phyloP scores from a whole-genome alignment of 2,113 vertebrate genomes.

The Mastomys coucha region DNA sequence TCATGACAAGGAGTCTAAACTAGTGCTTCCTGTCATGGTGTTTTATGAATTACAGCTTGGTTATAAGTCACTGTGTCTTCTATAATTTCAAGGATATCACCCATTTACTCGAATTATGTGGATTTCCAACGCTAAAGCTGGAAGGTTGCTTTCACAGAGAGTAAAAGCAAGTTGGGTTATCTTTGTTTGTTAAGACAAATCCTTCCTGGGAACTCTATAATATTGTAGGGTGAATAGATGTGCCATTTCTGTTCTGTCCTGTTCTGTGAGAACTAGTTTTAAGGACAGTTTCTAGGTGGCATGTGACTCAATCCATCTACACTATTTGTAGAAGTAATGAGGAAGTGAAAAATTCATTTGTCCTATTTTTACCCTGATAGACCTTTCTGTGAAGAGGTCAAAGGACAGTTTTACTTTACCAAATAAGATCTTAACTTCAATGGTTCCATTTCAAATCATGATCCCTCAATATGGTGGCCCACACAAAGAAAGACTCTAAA shows the following conservation, averaged over 20 bases:
- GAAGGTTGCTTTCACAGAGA: background rate
- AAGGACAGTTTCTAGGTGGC: background rate
- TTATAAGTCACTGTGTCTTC: background rate
- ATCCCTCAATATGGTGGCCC: background rate
- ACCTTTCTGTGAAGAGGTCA: background rate
- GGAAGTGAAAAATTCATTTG: background rate
- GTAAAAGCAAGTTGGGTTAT: background rate
- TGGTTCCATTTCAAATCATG: background rate
- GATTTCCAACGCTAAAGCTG: background rate
- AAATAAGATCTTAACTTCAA: background rate
- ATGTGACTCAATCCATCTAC: background rate
- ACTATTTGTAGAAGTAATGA: background rate
- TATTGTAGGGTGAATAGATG: background rate
- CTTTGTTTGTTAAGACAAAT: background rate
- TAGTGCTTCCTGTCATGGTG: background rate
- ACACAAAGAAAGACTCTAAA: background rate
- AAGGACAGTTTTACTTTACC: background rate
- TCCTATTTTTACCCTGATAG: background rate
- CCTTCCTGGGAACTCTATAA: background rate
- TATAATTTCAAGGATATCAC: background rate
- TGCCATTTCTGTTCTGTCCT: background rate
- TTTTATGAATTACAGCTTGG: background rate
- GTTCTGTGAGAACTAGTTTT: background rate
- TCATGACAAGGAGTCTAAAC: background rate
- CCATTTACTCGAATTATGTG: background rate